phyloP scores from a whole-genome alignment of 2,888 invertebrate species.

The Pyrocoelia pectoralis region DNA sequence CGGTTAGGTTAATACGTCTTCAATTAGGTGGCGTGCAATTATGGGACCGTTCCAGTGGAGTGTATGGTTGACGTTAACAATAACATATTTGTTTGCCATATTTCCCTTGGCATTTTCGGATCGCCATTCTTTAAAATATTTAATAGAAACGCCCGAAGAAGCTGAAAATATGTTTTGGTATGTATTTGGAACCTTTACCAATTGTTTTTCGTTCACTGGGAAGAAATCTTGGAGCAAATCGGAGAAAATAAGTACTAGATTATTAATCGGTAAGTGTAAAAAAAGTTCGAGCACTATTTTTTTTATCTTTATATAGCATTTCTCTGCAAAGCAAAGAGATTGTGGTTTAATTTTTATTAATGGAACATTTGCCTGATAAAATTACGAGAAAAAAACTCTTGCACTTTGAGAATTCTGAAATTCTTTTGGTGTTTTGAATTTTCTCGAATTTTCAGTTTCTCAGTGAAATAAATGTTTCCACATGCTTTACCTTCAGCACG shows the following conservation, averaged over 20 bases:
- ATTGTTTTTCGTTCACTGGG: constrained; percentile 76
- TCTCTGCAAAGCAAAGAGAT: no score
- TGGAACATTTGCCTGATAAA: no score
- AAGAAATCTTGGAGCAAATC: constrained; percentile 76
- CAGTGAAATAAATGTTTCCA: no score
- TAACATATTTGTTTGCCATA: constrained; percentile 76
- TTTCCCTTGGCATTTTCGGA: constrained; percentile 79
- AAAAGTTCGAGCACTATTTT: no score
- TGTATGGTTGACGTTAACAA: constrained; percentile 78
- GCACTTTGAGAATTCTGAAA: no score
- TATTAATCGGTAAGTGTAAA: constrained; percentile 71
- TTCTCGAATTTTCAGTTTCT: no score
- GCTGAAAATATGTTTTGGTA: constrained; percentile 89
- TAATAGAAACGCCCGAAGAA: constrained; percentile 74
- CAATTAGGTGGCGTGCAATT: constrained; percentile 76
- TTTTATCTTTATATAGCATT: no score
- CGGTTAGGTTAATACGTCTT: no score
- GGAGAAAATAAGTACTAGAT: constrained; percentile 72
- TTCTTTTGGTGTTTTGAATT: no score
- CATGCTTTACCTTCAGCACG: no score
- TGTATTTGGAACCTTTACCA: constrained; percentile 85
- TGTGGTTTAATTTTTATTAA: no score
- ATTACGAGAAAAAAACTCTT: no score
- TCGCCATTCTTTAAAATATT: constrained; percentile 70
- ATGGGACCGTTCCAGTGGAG: constrained; percentile 85